Conservation (phyloP, 2,113 vertebrate genomes). For the Pseudopodoces humilis region DNA sequence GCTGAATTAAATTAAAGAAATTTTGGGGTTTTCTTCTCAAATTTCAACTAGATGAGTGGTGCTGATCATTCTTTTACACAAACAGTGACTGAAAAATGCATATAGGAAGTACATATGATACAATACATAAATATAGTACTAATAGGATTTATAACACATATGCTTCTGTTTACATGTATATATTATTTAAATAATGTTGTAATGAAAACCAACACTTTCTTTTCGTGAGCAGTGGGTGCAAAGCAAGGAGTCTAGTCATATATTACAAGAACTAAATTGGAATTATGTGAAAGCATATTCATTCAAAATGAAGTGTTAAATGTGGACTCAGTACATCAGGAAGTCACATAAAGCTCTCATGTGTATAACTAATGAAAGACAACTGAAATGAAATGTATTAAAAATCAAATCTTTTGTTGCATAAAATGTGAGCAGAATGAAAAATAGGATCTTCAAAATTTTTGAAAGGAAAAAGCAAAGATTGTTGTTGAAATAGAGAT, state of each 20-base stretch:
- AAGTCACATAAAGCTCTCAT: background rate
- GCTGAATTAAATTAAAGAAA: background rate
- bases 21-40: rapidly evolving
- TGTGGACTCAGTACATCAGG: background rate
- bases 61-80: background rate
- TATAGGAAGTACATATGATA: background rate
- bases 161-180: background rate
- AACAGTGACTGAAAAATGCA: background rate
- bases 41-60: background rate
- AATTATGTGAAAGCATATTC: background rate
- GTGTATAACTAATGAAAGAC: background rate
- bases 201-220: background rate
- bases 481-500: background rate
- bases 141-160: background rate
- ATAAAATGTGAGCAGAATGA: background rate
- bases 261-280: background rate
- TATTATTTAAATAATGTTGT: background rate
- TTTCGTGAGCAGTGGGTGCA: background rate
- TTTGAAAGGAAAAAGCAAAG: background rate
- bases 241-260: background rate
- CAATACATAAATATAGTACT: background rate
- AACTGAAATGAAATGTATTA: background rate
- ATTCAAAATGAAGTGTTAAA: background rate
- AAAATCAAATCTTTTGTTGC: background rate
- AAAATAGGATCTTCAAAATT: background rate